Evolutionary conservation across 1,140 invertebrate species (phyloP).

Genomic region (Teleogryllus occipitalis): DNA sequence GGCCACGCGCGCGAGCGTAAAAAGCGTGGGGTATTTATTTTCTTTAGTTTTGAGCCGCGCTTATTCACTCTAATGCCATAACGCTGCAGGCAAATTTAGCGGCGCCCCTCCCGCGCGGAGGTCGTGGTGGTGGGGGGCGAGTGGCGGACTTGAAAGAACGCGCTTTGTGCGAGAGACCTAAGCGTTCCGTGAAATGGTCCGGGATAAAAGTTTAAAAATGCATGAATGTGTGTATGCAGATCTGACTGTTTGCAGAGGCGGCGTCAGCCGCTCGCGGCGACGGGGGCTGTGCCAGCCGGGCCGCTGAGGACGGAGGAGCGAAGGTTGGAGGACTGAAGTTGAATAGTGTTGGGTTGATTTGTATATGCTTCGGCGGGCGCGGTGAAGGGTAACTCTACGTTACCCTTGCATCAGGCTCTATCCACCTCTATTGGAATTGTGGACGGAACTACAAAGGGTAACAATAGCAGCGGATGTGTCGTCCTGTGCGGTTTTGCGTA

Average conservation of each 20-base stretch:
- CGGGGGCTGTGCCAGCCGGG: no score
- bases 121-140: not conserved
- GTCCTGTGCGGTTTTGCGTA: no score
- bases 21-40: not conserved
- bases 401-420: no score
- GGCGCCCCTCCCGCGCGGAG: no score
- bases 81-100: not conserved
- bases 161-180: not conserved
- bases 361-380: no score
- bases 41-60: not conserved
- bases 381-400: not conserved
- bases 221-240: not conserved
- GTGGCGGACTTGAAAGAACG: not conserved
- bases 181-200: not conserved
- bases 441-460: no score
- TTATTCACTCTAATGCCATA: conserved; percentile 1
- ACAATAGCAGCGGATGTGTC: no score
- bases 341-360: not conserved
- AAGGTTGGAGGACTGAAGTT: not conserved
- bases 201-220: conserved; percentile 5
- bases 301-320: no score
- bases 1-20: not conserved
- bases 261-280: no score
- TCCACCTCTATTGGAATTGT: no score
- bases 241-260: not conserved